phyloP scores from a whole-genome alignment of 2,797 vertebrate species.

The Hydrophis major region DNA sequence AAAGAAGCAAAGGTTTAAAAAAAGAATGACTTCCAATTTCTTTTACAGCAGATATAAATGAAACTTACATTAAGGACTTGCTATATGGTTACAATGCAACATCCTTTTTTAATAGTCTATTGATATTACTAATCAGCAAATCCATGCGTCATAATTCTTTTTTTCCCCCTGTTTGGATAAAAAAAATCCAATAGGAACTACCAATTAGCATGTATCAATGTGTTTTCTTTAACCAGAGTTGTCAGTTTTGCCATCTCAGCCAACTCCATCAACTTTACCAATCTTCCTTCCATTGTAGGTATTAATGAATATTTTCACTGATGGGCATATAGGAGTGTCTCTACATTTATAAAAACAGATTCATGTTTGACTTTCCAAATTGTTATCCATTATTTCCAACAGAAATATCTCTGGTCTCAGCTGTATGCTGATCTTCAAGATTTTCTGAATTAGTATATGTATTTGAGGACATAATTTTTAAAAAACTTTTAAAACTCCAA shows the following conservation, averaged over 20 bases:
- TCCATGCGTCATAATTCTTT: not conserved
- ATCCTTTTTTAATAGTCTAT: not conserved
- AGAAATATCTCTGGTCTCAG: not conserved
- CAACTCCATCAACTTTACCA: not conserved
- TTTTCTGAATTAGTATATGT: not conserved
- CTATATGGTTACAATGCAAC: not conserved
- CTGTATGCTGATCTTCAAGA: not conserved
- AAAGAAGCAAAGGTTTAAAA: not conserved
- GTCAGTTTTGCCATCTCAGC: not conserved
- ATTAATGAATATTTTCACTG: not conserved
- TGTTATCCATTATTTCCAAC: not conserved
- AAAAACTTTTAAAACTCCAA: not conserved
- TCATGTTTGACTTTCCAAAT: not conserved
- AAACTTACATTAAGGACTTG: not conserved
- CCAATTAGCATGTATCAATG: not conserved
- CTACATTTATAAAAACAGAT: not conserved
- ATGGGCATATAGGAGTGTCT: not conserved
- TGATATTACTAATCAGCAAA: not conserved
- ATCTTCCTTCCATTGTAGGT: not conserved
- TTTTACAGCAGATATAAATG: not conserved
- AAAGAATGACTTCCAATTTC: not conserved
- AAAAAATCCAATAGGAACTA: not conserved
- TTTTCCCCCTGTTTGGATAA: not conserved
- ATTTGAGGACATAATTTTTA: not conserved
- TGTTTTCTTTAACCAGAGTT: not conserved